Conservation (phyloP, 1,140 invertebrate genomes). For the Aphelinus certus region DNA sequence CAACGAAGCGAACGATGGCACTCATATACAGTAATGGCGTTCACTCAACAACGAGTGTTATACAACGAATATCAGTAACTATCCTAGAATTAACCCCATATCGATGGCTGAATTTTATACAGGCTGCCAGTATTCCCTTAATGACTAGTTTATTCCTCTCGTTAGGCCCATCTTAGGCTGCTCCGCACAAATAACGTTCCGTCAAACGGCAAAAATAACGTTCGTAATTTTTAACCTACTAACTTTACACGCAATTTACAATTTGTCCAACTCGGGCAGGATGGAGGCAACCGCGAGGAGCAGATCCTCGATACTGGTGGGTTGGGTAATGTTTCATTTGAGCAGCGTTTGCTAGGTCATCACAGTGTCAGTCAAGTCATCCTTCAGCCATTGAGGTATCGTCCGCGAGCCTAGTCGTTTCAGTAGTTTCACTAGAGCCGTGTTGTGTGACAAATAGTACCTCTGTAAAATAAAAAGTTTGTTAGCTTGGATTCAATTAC, state of each 20-base stretch:
- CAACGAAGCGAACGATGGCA: slow-evolving; percentile 18
- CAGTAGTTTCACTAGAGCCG: slow-evolving; percentile 90
- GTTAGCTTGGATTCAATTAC: too few relatives aligned
- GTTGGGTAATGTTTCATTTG: slow-evolving; percentile 28
- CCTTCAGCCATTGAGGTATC: slow-evolving; percentile 92
- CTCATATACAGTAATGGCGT: slow-evolving; percentile 7
- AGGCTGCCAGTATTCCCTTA: slow-evolving; percentile 22
- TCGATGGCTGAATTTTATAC: slow-evolving; percentile 5
- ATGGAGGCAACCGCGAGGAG: slow-evolving; percentile 21
- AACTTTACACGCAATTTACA: slow-evolving; percentile 36
- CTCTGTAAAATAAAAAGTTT: slow-evolving; percentile 60
- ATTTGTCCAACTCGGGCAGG: slow-evolving; percentile 5
- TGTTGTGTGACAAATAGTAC: slow-evolving; percentile 93
- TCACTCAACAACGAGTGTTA: background rate
- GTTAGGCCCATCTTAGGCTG: slow-evolving; percentile 11
- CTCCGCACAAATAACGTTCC: background rate
- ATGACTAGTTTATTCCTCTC: slow-evolving; percentile 33
- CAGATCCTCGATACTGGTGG: slow-evolving; percentile 24
- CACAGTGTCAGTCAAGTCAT: slow-evolving; percentile 79
- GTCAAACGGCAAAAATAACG: slow-evolving; percentile 26
- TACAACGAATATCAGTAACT: slow-evolving; percentile 1
- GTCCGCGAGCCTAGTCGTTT: slow-evolving; percentile 82
- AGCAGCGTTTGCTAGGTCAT: slow-evolving; percentile 62
- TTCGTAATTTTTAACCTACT: slow-evolving; percentile 8
- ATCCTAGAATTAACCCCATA: slow-evolving; percentile 8